Conservation (phyloP, 1,140 invertebrate genomes). For the Cecropterus lyciades region DNA sequence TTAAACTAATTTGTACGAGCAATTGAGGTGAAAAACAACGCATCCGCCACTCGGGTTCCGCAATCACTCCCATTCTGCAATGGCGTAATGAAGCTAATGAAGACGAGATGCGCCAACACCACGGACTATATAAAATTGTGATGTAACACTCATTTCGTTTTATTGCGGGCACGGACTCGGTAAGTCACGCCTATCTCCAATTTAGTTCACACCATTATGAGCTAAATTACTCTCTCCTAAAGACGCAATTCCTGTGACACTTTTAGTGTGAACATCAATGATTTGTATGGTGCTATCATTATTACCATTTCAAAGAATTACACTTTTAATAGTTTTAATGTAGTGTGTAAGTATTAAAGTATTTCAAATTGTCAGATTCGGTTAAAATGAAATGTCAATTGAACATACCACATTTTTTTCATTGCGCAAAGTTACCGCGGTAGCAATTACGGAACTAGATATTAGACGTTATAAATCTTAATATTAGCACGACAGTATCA, state of each 20-base stretch:
- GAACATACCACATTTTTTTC: conserved; percentile 9
- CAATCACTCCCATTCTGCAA: conserved; percentile 51
- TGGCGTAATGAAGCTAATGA: conserved; percentile 57
- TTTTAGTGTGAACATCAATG: conserved; percentile 19
- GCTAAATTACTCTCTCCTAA: neutral
- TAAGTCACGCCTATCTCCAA: conserved; percentile 17
- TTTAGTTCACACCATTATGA: conserved; percentile 7
- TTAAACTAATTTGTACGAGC: conserved; percentile 28
- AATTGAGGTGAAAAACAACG: conserved; percentile 36
- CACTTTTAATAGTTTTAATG: conserved; percentile 34
- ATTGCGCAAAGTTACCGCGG: conserved; percentile 10
- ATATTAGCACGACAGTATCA: conserved; percentile 32
- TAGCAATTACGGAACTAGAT: conserved; percentile 12
- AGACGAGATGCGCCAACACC: conserved; percentile 48
- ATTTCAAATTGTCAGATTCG: conserved; percentile 23
- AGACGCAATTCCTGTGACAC: neutral
- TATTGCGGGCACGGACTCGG: conserved; percentile 9
- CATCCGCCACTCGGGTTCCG: conserved; percentile 39
- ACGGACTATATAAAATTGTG: conserved; percentile 55
- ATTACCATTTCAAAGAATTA: conserved; percentile 36
- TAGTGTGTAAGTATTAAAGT: conserved; percentile 2
- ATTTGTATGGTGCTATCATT: conserved; percentile 18
- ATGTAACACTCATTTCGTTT: conserved; percentile 45
- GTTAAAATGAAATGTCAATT: conserved; percentile 14
- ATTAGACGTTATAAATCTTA: conserved; percentile 29